Conservation (phyloP, 2,888 invertebrate species). For the Agrilus cyanescens region DNA sequence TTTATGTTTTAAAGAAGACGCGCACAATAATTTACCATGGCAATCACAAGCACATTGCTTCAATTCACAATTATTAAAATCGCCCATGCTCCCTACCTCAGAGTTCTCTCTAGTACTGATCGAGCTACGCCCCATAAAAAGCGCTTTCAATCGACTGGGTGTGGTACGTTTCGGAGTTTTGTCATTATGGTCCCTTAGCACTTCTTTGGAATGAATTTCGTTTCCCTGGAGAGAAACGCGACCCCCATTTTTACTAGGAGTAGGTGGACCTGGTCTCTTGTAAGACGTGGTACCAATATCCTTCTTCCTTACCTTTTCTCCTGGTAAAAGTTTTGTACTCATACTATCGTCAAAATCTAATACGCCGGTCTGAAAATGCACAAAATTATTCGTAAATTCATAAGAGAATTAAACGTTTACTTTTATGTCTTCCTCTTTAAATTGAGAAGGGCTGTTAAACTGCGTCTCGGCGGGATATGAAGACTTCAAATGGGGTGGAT, state of each 20-base stretch:
- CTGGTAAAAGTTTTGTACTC: constrained; percentile 31
- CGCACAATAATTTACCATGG: constrained; percentile 3
- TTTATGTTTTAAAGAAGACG: constrained; percentile 1
- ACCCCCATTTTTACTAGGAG: constrained; percentile 69
- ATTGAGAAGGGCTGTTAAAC: constrained; percentile 41
- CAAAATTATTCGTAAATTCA: not conserved
- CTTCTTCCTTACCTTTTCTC: constrained; percentile 39
- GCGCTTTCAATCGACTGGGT: constrained; percentile 50
- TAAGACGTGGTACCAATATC: constrained; percentile 62
- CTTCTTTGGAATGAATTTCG: constrained; percentile 45
- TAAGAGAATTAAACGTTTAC: constrained; percentile 31
- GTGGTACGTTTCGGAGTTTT: constrained; percentile 41
- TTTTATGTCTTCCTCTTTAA: constrained; percentile 57
- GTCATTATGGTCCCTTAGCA: constrained; percentile 42
- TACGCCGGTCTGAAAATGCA: constrained; percentile 24
- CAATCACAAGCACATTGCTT: constrained; percentile 5
- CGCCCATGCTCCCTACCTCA: constrained; percentile 21
- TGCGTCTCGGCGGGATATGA: constrained; percentile 75
- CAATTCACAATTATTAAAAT: not conserved
- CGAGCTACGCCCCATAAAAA: constrained; percentile 41
- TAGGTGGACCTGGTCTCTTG: constrained; percentile 77
- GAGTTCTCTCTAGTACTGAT: constrained; percentile 28
- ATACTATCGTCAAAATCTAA: constrained; percentile 32
- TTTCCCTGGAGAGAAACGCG: constrained; percentile 53
- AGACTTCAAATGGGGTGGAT: constrained; percentile 75